Base-by-base conservation (phyloP, 2,888 invertebrate genomes). In the Blera fallax region DNA sequence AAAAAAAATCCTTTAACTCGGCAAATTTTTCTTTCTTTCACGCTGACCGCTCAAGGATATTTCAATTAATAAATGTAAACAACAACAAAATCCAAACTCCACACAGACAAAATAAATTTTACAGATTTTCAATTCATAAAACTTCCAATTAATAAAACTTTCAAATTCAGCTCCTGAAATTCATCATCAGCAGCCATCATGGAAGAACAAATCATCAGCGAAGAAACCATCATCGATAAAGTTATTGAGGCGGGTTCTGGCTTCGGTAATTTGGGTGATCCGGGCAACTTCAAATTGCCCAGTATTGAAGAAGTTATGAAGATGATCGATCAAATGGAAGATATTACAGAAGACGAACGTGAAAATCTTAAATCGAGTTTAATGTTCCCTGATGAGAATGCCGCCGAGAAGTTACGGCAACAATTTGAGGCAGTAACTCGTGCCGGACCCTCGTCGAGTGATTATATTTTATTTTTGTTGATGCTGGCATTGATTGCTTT, bases 301-400 rank as follows among this genome's bases (percentile, higher is more conserved):
- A 93, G 93, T 0, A 89, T 93, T 1, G 94, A 94, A 24, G 93
- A 94, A 45, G 89, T 95, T 0, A 89, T 95, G 81, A 93, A 93
- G 50, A 91, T 94, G 90, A 90, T 95, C 21, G 94, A 95, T 18
- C 90, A 92, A 0, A 93, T 94, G 88, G 89, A 91, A 0, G 94
- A 94, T 1, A 89, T 96, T 1, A 92, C 93, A 62, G 95, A 95
- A 4, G 94, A 94, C 21, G 94, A 95, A 65, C 94, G 94, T 87
- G 94, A 94, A n/a, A 93, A 92, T 67, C 88, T 96, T 18, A 93
- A 92, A 72, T 92, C 92, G 1, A 92, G 94, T 89, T 89, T 95
- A 58, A 90, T 93, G 0, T 93, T 91, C 87, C 91, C 93, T 0
- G 92, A 93, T 52, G 91, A 91, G 2, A 83, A 89, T 7, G 60